These are phyloP conservation scores for Sebastes jordani DNA, from an alignment of 2,797 vertebrate genomes.

Conservation along the genomic window DNA sequence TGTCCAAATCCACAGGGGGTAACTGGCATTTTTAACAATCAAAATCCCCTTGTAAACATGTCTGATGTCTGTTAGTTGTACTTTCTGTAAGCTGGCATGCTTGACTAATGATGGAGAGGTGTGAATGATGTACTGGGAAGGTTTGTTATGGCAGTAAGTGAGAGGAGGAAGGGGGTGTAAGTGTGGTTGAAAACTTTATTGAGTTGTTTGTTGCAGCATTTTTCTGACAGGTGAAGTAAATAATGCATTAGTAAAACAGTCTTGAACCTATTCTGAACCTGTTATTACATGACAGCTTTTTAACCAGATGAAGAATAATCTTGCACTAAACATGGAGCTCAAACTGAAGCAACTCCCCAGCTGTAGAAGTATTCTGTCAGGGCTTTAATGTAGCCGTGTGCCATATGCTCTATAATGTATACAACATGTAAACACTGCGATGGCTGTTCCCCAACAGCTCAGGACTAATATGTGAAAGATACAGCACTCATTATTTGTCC, in stretches of 20 bases:
- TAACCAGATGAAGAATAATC: neutral
- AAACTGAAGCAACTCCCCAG: neutral
- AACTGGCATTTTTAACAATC: neutral
- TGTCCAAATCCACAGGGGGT: slow-evolving; percentile 18
- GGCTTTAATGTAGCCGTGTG: slow-evolving; percentile 20
- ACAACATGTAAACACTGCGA: slow-evolving; percentile 58
- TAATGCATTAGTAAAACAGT: neutral
- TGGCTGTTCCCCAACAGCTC: neutral
- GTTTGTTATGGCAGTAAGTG: neutral
- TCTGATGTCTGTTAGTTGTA: neutral
- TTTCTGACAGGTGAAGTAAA: slow-evolving; percentile 2
- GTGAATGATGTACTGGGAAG: neutral
- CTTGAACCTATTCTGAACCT: neutral
- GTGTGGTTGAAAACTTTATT: neutral
- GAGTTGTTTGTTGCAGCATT: neutral
- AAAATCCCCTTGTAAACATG: neutral
- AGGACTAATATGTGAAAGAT: slow-evolving; percentile 4
- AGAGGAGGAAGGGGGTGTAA: neutral
- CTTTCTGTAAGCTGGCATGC: neutral
- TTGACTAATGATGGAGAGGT: neutral
- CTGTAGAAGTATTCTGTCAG: slow-evolving; percentile 21
- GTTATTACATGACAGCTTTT: neutral
- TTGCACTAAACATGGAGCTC: neutral
- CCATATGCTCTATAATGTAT: slow-evolving; percentile 50
- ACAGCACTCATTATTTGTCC: neutral